Evolutionary conservation across 2,888 invertebrate genomes (phyloP).

Genomic region (Podotricha telesiphe): DNA sequence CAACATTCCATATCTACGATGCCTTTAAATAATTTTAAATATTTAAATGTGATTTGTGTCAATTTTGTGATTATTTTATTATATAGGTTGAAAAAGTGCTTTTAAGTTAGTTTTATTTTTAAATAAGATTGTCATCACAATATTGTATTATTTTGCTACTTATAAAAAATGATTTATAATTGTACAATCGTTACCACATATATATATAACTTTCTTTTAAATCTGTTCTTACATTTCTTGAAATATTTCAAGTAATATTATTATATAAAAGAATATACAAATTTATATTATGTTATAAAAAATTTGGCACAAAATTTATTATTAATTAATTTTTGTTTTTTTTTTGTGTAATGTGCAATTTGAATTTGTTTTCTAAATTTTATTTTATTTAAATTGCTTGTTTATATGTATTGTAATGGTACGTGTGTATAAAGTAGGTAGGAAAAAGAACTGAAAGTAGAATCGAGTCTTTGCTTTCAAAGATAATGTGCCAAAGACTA

Average conservation of each 20-base stretch:
- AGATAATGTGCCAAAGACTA: slow-evolving; percentile 83
- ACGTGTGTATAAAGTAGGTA: slow-evolving; percentile 63
- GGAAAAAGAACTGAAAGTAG: slow-evolving; percentile 71
- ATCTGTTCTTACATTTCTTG: neutral
- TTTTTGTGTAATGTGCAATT: slow-evolving; percentile 13
- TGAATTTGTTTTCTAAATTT: slow-evolving; percentile 9
- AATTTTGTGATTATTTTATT: slow-evolving; percentile 42
- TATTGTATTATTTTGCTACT: slow-evolving; percentile 26
- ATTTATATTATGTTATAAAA: neutral
- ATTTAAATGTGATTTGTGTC: slow-evolving; percentile 35
- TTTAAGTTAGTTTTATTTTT: slow-evolving; percentile 30
- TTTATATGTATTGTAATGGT: slow-evolving; percentile 27
- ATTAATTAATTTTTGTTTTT: neutral
- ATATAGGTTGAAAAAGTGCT: slow-evolving; percentile 32
- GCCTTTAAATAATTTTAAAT: slow-evolving; percentile 28
- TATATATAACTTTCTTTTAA: neutral
- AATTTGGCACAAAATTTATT: slow-evolving; percentile 17
- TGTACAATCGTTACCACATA: slow-evolving; percentile 39
- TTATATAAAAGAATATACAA: neutral
- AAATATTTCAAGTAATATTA: neutral
- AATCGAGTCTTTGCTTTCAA: slow-evolving; percentile 81
- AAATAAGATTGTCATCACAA: slow-evolving; percentile 40
- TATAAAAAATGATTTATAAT: slow-evolving; percentile 13
- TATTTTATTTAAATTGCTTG: slow-evolving; percentile 27
- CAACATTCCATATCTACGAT: slow-evolving; percentile 15